Conservation (phyloP, 2,888 invertebrate genomes). For the Priocnemis perturbator region DNA sequence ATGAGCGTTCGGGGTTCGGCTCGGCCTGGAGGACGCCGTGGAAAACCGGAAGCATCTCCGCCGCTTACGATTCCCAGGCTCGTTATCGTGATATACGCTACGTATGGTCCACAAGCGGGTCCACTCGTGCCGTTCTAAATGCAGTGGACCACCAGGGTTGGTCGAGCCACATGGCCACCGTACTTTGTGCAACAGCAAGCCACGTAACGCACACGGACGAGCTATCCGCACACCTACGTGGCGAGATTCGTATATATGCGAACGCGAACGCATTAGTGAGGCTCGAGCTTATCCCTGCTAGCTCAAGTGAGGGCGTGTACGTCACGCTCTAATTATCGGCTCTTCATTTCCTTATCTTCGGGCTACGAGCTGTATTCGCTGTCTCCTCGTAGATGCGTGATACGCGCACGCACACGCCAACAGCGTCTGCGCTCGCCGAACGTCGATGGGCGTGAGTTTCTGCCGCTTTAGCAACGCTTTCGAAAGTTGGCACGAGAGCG, state of each 20-base stretch:
- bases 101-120: constrained; percentile 53
- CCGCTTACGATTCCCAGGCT: constrained; percentile 64
- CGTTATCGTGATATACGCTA: constrained; percentile 67
- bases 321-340: constrained; percentile 63
- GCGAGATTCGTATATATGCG: background rate
- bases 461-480: constrained; percentile 28
- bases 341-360: constrained; percentile 55
- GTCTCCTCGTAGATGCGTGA: constrained; percentile 7
- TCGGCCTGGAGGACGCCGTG: constrained; percentile 29
- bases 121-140: constrained; percentile 68
- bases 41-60: constrained; percentile 58
- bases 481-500: background rate
- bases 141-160: constrained; percentile 63
- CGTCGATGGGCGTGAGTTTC: constrained; percentile 11
- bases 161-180: constrained; percentile 61
- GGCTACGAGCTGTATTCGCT: constrained; percentile 9
- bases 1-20: constrained; percentile 8
- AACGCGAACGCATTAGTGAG: constrained; percentile 25
- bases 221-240: constrained; percentile 23
- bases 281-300: constrained; percentile 51
- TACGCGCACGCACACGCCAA: constrained; percentile 20
- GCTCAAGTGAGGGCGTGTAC: constrained; percentile 61
- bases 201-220: constrained; percentile 10
- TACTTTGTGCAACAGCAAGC: constrained; percentile 48
- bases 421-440: constrained; percentile 3